Conservation (phyloP, 2,113 vertebrate genomes). For the Lepus americanus region DNA sequence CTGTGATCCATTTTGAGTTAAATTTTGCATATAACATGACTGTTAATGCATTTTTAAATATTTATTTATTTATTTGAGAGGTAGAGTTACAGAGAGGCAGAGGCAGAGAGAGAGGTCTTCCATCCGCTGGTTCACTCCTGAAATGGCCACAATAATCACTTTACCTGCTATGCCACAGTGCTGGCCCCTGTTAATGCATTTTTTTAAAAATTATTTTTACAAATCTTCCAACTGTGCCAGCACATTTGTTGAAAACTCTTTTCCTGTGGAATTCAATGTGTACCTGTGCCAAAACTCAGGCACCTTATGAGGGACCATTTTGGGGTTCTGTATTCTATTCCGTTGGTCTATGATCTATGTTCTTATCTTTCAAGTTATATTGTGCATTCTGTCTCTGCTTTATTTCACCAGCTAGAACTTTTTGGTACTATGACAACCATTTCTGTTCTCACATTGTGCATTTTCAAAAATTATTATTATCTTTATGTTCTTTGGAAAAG, state of each 20-base stretch:
- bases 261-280: neutral
- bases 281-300: neutral
- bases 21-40: conserved; percentile 2
- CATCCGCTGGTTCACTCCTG: too few species aligned
- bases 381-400: neutral
- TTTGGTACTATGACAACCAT: neutral
- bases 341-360: neutral
- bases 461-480: neutral
- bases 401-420: neutral
- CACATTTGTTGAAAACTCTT: neutral
- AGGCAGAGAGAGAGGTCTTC: too few species aligned
- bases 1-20: neutral
- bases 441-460: neutral
- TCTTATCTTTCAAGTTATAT: neutral
- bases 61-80: too few species aligned
- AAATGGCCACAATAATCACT: too few species aligned
- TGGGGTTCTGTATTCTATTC: neutral
- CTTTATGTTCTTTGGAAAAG: neutral
- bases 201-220: neutral
- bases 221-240: neutral
- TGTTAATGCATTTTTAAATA: neutral
- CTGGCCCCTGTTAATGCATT: too few species aligned
- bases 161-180: too few species aligned
- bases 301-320: neutral
- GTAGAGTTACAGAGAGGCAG: too few species aligned